Base-by-base conservation (phyloP, 92 coral and sea anemone species). In the Diadumene lineata region DNA sequence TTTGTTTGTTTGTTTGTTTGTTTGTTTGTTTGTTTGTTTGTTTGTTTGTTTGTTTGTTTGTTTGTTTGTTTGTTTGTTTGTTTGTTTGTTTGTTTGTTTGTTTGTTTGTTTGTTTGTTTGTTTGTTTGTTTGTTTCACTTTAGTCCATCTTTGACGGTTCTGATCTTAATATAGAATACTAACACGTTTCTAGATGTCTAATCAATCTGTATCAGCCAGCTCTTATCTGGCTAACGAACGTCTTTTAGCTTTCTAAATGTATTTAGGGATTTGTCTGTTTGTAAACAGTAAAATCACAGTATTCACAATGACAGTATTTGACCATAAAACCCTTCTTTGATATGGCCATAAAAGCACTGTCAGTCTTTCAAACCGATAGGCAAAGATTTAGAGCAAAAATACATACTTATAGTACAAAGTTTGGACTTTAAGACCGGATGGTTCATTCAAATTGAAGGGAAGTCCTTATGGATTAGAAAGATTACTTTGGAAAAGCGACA, bases 401-500 rank as follows among this genome's bases (percentile, higher is more conserved):
- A 56, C 44, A 55, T 72, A 72, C 77, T 56, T 72, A 72, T 72
- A 23, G 56, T 29, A 55, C 50, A 43, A 51, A 33, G 30, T 75
- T 32, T 28, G 38, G 79, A 55, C 33, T 28, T 22, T 32, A 77
- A 66, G 44, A 51, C 82, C 82, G 82, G 82, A 78, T 78, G 64
- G 63, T 25, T 48, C 82, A 78, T 56, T 78, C 72, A 68, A 51
- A 65, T 68, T 55, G 66, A 67, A 78, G 81, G n/a, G 81, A 76
- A 76, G 81, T 68, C 68, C 74, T 67, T 57, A 43, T 18, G 76
- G 82, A 69, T 78, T 67, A 43, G 31, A 43, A 56, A 51, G 67
- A 32, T 53, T 66, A 68, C 22, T 68, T 21, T 31, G 58, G 44
- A 57, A 78, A 34, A 78, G 10, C 33, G 75, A 68, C 74, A 78